A percentile compares a stretch with the other conserved stretches of the same genome.
Evolutionary conservation across 2,113 vertebrate species (phyloP).

Genomic region (Bathybates hornii): DNA sequence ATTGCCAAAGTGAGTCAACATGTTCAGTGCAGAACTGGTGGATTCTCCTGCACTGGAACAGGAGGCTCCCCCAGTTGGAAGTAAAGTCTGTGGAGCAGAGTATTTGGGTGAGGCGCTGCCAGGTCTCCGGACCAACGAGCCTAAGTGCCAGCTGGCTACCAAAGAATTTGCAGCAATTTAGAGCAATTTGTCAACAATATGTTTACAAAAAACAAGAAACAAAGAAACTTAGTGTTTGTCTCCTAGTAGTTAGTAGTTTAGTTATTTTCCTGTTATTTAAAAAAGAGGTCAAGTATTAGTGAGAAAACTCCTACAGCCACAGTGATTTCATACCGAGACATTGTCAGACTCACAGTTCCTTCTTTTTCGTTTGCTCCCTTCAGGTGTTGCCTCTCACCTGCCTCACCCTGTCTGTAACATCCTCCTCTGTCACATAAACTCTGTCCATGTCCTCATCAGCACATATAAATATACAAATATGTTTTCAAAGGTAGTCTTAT

Average conservation of each 20-base stretch:
- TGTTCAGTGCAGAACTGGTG: neutral
- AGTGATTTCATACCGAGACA: neutral
- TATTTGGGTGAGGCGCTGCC: accelerated
- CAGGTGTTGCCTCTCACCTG: neutral
- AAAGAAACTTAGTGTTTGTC: neutral
- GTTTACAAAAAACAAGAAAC: neutral
- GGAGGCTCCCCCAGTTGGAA: neutral
- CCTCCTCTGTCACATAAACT: neutral
- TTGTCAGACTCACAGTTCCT: neutral
- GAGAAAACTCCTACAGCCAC: neutral
- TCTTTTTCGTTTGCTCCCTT: neutral
- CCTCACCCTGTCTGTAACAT: neutral
- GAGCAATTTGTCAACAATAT: neutral
- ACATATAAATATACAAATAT: neutral
- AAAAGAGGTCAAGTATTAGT: neutral
- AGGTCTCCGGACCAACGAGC: neutral
- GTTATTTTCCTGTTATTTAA: neutral
- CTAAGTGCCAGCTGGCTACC: neutral
- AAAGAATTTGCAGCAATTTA: neutral
- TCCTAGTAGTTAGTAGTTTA: neutral
- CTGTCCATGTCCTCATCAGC: neutral
- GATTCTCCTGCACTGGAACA: neutral
- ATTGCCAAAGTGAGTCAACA: neutral
- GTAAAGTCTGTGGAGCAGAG: neutral
- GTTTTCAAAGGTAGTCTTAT: neutral